Base-by-base conservation (phyloP, 1,140 invertebrate genomes). In the Phenacoccus solenopsis region DNA sequence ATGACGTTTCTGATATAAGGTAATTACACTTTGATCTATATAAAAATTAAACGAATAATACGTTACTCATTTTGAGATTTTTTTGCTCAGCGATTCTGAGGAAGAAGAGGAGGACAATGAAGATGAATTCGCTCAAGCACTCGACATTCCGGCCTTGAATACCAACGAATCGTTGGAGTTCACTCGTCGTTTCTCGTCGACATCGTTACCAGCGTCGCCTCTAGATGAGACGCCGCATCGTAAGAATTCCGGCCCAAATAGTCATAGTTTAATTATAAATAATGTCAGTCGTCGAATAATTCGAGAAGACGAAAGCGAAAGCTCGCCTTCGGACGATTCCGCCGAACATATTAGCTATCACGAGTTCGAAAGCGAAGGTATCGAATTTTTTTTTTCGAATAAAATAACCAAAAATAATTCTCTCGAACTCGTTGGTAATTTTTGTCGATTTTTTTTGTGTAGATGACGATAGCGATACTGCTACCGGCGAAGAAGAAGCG, bases 1-100 rank as follows among this genome's bases (percentile, higher is more conserved):
- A 89, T 74, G 90, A 90, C 70, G 85, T 88, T 70, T 88, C 87
- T 32, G 85, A 87, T 73, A 82, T 86, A 75, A 86, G 84, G 84
- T 84, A 69, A 13, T 32, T 32, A 13, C 30, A 32, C 30, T 32
- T 32, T 7, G 5, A 32, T 32, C n/a, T n/a, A 13, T 13, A 13
- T 32, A 32, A 32, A 13, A 7, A 32, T 32, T 13, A 7, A 32
- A 32, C 5, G 13, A 5, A 5, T 13, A 13, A 32, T 32, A 13
- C 13, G 30, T 67, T 67, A 25, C 21, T n/a, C 21, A 25, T 67
- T 27, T 67, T 25, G 9, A n/a, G 10, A 25, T 27, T 27, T 67
- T 10, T 67, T 4, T 67, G 10, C 27, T 28, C 57, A 83, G 82
- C 78, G 81, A 84, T 78, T 83, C 81, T 24, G 84, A 84, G 35